Evolutionary conservation across 2,113 vertebrate species (phyloP).

Genomic region (Mesocricetus auratus): DNA sequence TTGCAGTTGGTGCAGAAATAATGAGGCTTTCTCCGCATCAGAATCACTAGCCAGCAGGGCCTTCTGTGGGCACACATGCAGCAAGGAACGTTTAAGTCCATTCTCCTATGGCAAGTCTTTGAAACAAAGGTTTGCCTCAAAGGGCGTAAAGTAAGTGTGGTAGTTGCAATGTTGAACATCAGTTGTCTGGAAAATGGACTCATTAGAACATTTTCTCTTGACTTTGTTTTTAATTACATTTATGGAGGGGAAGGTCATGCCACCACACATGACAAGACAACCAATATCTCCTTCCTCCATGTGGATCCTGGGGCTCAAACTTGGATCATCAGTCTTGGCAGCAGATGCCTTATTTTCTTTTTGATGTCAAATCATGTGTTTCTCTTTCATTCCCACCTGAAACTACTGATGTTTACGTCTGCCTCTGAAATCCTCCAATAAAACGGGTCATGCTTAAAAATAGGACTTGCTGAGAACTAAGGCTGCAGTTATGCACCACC

Average conservation of each 20-base stretch:
- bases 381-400: not conserved
- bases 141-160: not conserved
- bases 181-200: constrained; percentile 10
- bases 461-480: constrained; percentile 7
- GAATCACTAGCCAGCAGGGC: not conserved
- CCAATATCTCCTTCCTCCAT: not conserved
- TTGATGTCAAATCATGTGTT: not conserved
- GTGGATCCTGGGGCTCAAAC: not conserved
- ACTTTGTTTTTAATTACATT: not conserved
- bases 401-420: not conserved
- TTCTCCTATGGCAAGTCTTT: not conserved
- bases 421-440: not conserved
- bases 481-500: not conserved
- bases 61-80: accelerated
- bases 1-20: not conserved
- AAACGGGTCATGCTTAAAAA: constrained; percentile 4
- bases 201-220: not conserved
- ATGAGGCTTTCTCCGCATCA: not conserved
- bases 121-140: not conserved
- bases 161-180: not conserved
- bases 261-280: not conserved
- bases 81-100: not conserved
- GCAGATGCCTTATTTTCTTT: not conserved
- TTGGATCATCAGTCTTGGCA: not conserved
- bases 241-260: not conserved